phyloP scores from a whole-genome alignment of 2,888 invertebrate genomes.

The Cyclophora punctaria region DNA sequence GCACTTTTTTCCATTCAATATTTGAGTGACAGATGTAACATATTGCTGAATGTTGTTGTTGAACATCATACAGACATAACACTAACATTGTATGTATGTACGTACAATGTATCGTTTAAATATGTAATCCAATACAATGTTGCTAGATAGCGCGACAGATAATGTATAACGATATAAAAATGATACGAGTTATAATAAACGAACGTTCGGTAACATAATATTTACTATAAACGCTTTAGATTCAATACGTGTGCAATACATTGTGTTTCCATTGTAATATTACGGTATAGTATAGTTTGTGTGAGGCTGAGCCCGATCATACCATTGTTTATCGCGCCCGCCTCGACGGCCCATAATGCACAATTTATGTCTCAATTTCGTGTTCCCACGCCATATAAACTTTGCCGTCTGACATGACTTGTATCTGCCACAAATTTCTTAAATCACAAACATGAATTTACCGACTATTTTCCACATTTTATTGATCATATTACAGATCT shows the following conservation, averaged over 20 bases:
- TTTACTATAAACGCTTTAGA: not conserved
- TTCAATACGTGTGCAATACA: constrained; percentile 6
- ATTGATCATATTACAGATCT: too few species aligned
- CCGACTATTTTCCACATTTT: too few species aligned
- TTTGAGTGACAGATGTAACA: constrained; percentile 4
- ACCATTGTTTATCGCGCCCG: constrained; percentile 14
- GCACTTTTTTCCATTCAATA: not conserved
- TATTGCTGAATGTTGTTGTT: constrained; percentile 1
- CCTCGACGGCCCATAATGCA: constrained; percentile 14
- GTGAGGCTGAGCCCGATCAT: constrained; percentile 15
- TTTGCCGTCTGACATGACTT: constrained; percentile 17
- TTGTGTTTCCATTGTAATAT: constrained; percentile 2
- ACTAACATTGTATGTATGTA: too few species aligned
- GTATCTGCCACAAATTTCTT: not conserved
- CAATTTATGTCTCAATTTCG: constrained; percentile 32
- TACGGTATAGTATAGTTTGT: constrained; percentile 4
- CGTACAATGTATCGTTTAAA: too few species aligned
- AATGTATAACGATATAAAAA: too few species aligned
- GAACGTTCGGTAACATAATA: too few species aligned
- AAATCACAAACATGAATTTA: too few species aligned
- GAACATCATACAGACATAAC: too few species aligned
- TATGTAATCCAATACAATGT: too few species aligned
- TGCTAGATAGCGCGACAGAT: too few species aligned
- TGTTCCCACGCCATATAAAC: constrained; percentile 22
- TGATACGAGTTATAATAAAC: too few species aligned